Evolutionary conservation across 1,140 invertebrate genomes (phyloP).

Genomic region (Chironomus striatipennis): DNA sequence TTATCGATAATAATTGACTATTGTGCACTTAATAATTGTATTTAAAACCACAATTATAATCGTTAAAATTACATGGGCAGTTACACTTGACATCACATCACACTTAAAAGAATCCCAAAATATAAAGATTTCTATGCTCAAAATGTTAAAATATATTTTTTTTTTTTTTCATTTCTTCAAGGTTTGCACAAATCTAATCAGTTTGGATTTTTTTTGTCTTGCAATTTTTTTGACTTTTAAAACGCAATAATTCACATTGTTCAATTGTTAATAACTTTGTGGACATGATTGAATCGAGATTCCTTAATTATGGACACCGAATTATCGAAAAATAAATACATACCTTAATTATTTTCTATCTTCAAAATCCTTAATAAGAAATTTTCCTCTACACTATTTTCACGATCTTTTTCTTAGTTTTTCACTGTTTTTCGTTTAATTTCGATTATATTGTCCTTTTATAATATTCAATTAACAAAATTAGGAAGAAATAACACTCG

Average conservation of each 20-base stretch:
- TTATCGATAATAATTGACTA: background rate
- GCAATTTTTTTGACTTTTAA: background rate
- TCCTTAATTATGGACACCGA: background rate
- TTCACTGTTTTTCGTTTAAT: background rate
- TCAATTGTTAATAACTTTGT: background rate
- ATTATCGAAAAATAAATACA: background rate
- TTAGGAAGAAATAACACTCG: background rate
- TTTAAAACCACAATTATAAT: background rate
- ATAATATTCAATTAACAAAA: constrained; percentile 4
- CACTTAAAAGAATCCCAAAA: too few species aligned
- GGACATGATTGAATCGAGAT: background rate
- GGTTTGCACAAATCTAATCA: background rate
- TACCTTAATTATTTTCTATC: constrained; percentile 17
- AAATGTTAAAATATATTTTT: background rate
- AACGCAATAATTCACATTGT: background rate
- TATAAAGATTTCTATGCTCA: background rate
- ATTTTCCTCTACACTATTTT: constrained; percentile 11
- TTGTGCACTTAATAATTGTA: background rate
- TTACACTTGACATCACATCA: background rate
- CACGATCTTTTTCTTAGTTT: background rate
- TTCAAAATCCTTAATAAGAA: constrained; percentile 14
- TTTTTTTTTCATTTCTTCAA: background rate
- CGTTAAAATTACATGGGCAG: background rate
- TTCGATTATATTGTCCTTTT: background rate
- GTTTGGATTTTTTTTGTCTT: background rate